Percentiles rank a stretch among this genome's conserved stretches.
Conservation (phyloP, 2,797 vertebrate species). For the Perodicticus potto region DNA sequence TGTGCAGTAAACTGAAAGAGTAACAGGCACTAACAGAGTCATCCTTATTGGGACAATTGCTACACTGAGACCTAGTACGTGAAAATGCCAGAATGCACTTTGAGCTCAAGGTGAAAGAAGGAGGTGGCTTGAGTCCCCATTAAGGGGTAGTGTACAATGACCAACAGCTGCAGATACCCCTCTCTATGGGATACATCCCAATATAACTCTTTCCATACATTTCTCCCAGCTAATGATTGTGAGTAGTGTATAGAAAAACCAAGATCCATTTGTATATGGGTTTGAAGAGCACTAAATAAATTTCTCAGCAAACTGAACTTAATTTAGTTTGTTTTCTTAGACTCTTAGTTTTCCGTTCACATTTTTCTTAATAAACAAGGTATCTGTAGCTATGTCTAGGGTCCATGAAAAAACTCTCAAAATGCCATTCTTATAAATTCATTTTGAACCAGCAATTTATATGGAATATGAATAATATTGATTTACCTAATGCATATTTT, state of each 20-base stretch:
- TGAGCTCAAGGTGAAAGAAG: not conserved
- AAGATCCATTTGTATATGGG: conserved; percentile 42
- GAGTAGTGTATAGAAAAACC: conserved; percentile 57
- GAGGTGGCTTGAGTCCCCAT: not conserved
- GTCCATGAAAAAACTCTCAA: not conserved
- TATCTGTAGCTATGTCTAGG: conserved; percentile 26
- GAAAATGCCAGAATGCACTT: not conserved
- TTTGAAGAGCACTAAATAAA: conserved; percentile 68
- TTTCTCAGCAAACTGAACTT: conserved; percentile 65
- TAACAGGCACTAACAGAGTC: not conserved
- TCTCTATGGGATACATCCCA: not conserved
- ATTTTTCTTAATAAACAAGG: conserved; percentile 26
- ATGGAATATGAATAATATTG: not conserved
- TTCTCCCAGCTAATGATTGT: conserved; percentile 44
- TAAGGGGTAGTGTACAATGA: rapidly evolving
- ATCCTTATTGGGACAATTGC: not conserved
- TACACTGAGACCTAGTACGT: not conserved
- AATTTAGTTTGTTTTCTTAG: conserved; percentile 68
- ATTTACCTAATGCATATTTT: not conserved
- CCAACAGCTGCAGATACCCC: not conserved
- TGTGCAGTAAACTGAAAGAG: not conserved
- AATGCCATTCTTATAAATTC: conserved; percentile 22
- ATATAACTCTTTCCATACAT: not conserved
- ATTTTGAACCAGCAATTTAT: conserved; percentile 8
- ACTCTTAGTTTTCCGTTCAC: conserved; percentile 46